A percentile compares a stretch with the other conserved stretches of the same genome.
These are phyloP conservation scores for Thelaira solivaga DNA, from an alignment of 2,888 invertebrate genomes.

Conservation along the genomic window DNA sequence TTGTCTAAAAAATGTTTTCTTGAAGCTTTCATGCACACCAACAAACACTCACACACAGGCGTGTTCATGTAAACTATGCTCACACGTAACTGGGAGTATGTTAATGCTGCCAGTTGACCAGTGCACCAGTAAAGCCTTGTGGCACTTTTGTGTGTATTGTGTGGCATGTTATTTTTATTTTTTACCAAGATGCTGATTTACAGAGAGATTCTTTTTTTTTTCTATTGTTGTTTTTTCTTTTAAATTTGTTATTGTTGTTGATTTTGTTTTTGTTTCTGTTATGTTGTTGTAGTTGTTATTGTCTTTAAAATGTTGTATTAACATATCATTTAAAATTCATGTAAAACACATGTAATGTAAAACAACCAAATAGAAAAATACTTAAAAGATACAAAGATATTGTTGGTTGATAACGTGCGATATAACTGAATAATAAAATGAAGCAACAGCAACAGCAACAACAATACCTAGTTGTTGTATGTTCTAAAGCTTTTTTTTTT, in stretches of 20 bases:
- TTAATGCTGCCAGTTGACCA: slow-evolving; percentile 46
- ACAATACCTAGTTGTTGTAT: too few relatives aligned
- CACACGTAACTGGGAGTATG: slow-evolving; percentile 43
- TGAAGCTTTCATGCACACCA: slow-evolving; percentile 3
- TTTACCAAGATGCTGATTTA: slow-evolving; percentile 47
- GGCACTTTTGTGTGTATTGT: slow-evolving; percentile 61
- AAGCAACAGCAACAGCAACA: neutral
- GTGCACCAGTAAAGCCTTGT: slow-evolving; percentile 51
- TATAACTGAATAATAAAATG: slow-evolving; percentile 32
- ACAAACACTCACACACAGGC: neutral
- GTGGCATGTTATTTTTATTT: slow-evolving; percentile 60
- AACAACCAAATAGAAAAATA: slow-evolving; percentile 39
- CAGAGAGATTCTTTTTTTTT: slow-evolving; percentile 31
- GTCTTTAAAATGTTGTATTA: slow-evolving; percentile 66
- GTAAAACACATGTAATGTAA: slow-evolving; percentile 72
- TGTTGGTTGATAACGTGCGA: slow-evolving; percentile 57
- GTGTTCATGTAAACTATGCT: neutral
- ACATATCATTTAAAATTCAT: slow-evolving; percentile 76
- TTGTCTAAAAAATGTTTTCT: slow-evolving; percentile 33
- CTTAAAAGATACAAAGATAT: slow-evolving; percentile 45
- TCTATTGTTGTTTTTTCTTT: neutral
- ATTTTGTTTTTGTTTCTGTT: slow-evolving; percentile 17
- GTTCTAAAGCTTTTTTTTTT: too few relatives aligned
- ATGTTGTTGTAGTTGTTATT: slow-evolving; percentile 44
- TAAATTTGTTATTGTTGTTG: too few relatives aligned